phyloP scores from a whole-genome alignment of 1,140 invertebrate genomes.

The Scaptomyza pallida region DNA sequence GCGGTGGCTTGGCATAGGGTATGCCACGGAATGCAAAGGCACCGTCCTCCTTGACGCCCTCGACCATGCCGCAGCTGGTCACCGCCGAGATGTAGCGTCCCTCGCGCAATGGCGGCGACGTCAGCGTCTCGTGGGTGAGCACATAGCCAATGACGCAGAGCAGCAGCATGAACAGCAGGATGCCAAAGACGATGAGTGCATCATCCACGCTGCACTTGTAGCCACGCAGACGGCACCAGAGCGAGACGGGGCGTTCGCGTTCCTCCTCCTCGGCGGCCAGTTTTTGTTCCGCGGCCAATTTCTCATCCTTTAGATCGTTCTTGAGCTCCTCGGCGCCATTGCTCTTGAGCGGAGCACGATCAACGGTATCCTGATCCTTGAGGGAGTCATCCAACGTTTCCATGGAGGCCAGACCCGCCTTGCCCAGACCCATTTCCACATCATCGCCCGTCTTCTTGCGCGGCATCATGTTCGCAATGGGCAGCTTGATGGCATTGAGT shows the following conservation, averaged over 20 bases:
- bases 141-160: slow-evolving; percentile 87
- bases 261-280: slow-evolving; percentile 80
- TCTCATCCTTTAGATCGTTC: slow-evolving; percentile 84
- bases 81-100: slow-evolving; percentile 89
- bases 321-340: slow-evolving; percentile 87
- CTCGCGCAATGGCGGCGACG: slow-evolving; percentile 86
- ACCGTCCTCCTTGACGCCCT: slow-evolving; percentile 90
- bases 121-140: slow-evolving; percentile 85
- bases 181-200: slow-evolving; percentile 84
- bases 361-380: slow-evolving; percentile 84
- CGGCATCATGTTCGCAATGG: slow-evolving; percentile 87
- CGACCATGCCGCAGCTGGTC: slow-evolving; percentile 91
- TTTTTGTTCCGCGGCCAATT: slow-evolving; percentile 59
- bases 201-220: slow-evolving; percentile 85
- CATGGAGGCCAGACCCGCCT: slow-evolving; percentile 90
- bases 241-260: slow-evolving; percentile 61
- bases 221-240: slow-evolving; percentile 63
- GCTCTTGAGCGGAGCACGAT: slow-evolving; percentile 84
- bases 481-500: slow-evolving; percentile 87
- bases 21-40: slow-evolving; percentile 93
- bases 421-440: slow-evolving; percentile 85
- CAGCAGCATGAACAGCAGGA: slow-evolving; percentile 87
- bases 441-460: slow-evolving; percentile 84
- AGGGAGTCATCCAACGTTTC: slow-evolving; percentile 89
- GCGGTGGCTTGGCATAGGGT: slow-evolving; percentile 92